phyloP scores from a whole-genome alignment of 1,140 invertebrate species.

The Solenopsis invicta region DNA sequence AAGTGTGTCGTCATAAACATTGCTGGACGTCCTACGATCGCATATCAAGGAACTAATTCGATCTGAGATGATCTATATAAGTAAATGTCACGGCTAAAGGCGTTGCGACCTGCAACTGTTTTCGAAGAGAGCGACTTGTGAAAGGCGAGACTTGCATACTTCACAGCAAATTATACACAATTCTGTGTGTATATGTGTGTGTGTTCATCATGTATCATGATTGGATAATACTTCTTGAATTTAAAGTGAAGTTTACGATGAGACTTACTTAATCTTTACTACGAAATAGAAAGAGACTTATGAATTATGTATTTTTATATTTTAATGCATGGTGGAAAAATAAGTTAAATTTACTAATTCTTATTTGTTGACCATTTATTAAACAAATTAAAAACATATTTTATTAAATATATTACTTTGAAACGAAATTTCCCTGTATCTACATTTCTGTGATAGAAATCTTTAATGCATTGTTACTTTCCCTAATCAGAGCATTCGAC shows the following conservation, averaged over 20 bases:
- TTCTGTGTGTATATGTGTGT: background rate
- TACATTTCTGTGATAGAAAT: background rate
- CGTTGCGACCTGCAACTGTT: slow-evolving; percentile 21
- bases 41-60: slow-evolving; percentile 70
- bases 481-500: background rate
- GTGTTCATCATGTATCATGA: slow-evolving; percentile 3
- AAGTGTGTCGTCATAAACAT: background rate
- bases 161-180: slow-evolving; percentile 57
- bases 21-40: slow-evolving; percentile 18
- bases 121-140: slow-evolving; percentile 71
- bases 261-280: background rate
- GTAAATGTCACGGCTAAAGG: slow-evolving; percentile 77
- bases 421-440: background rate
- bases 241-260: background rate
- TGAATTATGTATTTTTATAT: background rate
- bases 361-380: background rate
- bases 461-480: background rate
- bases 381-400: background rate
- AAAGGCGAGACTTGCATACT: slow-evolving; percentile 80
- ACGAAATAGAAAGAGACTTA: background rate
- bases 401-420: background rate
- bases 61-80: slow-evolving; percentile 65
- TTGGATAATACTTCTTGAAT: background rate
- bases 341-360: background rate
- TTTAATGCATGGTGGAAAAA: background rate